These are phyloP conservation scores for Parus major DNA, from an alignment of 2,113 vertebrate species.

Conservation along the genomic window DNA sequence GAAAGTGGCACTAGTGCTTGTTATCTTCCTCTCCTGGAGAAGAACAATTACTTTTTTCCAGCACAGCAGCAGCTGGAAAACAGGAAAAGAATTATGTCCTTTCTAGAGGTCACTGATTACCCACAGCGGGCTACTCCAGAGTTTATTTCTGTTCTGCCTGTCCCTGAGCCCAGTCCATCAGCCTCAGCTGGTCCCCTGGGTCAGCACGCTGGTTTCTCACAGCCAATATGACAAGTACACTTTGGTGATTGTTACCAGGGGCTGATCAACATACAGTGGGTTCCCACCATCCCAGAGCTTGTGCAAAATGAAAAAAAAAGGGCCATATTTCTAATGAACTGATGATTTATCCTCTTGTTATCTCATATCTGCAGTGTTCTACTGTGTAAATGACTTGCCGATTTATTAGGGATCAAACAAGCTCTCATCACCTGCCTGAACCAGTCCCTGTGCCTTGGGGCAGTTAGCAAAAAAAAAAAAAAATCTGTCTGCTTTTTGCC, in stretches of 20 bases:
- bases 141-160: neutral
- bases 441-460: neutral
- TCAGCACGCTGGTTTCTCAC: neutral
- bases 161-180: neutral
- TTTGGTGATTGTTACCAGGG: neutral
- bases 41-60: neutral
- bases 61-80: neutral
- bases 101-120: neutral
- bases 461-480: neutral
- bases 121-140: neutral
- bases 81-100: neutral
- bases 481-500: neutral
- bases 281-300: neutral
- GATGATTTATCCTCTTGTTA: neutral
- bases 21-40: neutral
- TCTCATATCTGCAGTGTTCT: neutral
- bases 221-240: fast-evolving
- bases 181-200: neutral
- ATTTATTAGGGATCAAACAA: neutral
- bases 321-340: neutral
- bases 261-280: neutral
- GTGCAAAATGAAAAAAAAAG: neutral
- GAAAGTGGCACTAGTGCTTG: neutral
- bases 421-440: neutral
- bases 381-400: neutral